Evolutionary conservation across 1,140 invertebrate species (phyloP).

Genomic region (Zaprionus camerounensis): DNA sequence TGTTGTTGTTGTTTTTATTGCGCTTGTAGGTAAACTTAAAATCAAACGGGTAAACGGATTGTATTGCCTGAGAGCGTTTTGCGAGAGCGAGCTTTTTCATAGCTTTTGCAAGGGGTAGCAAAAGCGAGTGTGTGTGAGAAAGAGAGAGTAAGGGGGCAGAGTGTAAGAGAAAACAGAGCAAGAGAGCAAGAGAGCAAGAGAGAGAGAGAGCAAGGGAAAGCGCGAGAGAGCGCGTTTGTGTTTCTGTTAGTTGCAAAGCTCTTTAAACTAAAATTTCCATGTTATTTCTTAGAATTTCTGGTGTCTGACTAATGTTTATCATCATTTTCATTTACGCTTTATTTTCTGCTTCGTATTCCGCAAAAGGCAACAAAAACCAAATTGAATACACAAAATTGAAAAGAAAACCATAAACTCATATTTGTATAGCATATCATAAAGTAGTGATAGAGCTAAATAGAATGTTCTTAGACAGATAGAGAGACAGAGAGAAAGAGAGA

Average conservation of each 20-base stretch:
- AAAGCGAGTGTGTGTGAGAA: not conserved
- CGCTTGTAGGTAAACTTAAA: constrained; percentile 60
- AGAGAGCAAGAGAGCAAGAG: constrained; percentile 15
- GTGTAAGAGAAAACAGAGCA: constrained; percentile 29
- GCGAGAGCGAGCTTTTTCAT: constrained; percentile 2
- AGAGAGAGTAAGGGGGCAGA: constrained; percentile 7
- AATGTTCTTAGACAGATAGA: constrained; percentile 34
- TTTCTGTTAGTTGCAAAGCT: constrained; percentile 61
- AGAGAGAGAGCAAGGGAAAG: constrained; percentile 35
- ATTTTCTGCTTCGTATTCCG: constrained; percentile 32
- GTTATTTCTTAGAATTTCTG: constrained; percentile 26
- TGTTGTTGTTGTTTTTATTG: constrained; percentile 43
- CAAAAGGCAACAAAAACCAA: constrained; percentile 61
- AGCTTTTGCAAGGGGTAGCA: constrained; percentile 1
- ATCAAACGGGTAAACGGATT: constrained; percentile 47
- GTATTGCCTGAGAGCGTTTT: constrained; percentile 40
- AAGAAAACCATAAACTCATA: constrained; percentile 52
- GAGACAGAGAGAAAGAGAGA: constrained; percentile 45
- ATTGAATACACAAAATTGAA: constrained; percentile 57
- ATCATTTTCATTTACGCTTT: constrained; percentile 54
- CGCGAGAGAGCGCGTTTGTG: constrained; percentile 34
- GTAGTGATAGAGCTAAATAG: constrained; percentile 48
- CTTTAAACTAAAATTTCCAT: constrained; percentile 62
- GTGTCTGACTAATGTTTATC: constrained; percentile 80
- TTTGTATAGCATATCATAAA: constrained; percentile 57